These are phyloP conservation scores for Nerophis lumbriciformis DNA, from an alignment of 2,113 vertebrate species.

Conservation along the genomic window DNA sequence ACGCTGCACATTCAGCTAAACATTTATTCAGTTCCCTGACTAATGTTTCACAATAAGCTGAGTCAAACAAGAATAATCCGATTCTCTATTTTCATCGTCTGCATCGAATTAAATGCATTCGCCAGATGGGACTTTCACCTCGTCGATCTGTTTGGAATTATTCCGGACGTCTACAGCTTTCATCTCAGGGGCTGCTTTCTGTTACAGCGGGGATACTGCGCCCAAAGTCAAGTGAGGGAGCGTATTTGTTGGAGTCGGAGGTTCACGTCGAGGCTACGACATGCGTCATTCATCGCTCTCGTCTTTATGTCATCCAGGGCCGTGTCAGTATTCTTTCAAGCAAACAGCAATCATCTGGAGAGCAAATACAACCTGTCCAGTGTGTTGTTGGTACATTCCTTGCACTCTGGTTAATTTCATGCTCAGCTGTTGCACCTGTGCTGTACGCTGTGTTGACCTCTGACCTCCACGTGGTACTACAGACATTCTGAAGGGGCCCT, in stretches of 20 bases:
- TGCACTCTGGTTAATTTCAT: not conserved
- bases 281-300: conserved; percentile 7
- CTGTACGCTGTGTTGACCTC: not conserved
- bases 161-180: conserved; percentile 66
- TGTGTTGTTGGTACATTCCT: not conserved
- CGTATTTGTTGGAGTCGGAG: conserved; percentile 42
- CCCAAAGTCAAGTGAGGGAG: conserved; percentile 50
- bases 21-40: conserved; percentile 12
- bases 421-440: not conserved
- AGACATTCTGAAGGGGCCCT: not conserved
- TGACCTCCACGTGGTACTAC: too few species aligned
- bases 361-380: not conserved
- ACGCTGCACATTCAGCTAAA: conserved; percentile 13
- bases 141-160: conserved; percentile 68
- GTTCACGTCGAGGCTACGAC: conserved; percentile 53
- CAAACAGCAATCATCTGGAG: not conserved
- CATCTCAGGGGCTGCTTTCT: conserved; percentile 59
- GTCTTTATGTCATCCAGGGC: conserved; percentile 14
- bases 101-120: conserved; percentile 62
- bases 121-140: conserved; percentile 71
- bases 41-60: conserved; percentile 17
- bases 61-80: conserved; percentile 22
- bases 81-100: conserved; percentile 42
- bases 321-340: not conserved
- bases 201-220: conserved; percentile 53